Percentiles rank a stretch among this genome's conserved stretches.
These are phyloP conservation scores for Catamblyrhynchus diadema DNA, from an alignment of 2,797 vertebrate species.

Conservation along the genomic window DNA sequence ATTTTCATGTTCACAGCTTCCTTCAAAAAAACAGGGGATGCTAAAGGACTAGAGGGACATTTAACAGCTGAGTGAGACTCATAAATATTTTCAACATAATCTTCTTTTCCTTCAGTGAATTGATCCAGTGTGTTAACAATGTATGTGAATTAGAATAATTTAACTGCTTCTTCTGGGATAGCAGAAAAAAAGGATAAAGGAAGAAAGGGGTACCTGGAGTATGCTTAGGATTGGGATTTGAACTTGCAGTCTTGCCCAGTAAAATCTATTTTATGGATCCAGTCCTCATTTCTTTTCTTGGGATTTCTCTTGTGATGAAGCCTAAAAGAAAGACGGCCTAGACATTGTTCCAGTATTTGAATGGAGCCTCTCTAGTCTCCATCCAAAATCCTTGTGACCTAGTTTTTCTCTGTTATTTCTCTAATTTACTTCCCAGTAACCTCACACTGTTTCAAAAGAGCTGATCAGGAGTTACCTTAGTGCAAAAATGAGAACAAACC, in stretches of 20 bases:
- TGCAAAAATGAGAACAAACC: not conserved
- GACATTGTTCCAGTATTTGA: not conserved
- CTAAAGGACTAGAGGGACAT: not conserved
- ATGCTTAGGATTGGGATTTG: not conserved
- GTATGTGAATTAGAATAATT: not conserved
- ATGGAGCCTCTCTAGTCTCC: not conserved
- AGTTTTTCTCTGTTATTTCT: slow-evolving; percentile 23
- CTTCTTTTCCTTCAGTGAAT: not conserved
- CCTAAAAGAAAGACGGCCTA: not conserved
- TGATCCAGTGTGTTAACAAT: not conserved
- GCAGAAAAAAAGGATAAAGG: not conserved
- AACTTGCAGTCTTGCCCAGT: not conserved
- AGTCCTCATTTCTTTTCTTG: not conserved
- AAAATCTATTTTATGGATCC: not conserved
- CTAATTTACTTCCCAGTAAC: not conserved
- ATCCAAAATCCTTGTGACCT: slow-evolving; percentile 2
- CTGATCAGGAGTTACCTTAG: slow-evolving; percentile 1
- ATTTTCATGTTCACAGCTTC: not conserved
- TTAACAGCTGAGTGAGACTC: not conserved
- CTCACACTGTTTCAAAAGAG: not conserved
- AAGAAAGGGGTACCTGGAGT: not conserved
- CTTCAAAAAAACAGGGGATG: not conserved
- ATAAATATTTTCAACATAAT: not conserved
- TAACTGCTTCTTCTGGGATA: not conserved
- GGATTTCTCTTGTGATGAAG: not conserved